Base-by-base conservation (phyloP, 2,113 vertebrate genomes). In the Pachypanchax playfairii region DNA sequence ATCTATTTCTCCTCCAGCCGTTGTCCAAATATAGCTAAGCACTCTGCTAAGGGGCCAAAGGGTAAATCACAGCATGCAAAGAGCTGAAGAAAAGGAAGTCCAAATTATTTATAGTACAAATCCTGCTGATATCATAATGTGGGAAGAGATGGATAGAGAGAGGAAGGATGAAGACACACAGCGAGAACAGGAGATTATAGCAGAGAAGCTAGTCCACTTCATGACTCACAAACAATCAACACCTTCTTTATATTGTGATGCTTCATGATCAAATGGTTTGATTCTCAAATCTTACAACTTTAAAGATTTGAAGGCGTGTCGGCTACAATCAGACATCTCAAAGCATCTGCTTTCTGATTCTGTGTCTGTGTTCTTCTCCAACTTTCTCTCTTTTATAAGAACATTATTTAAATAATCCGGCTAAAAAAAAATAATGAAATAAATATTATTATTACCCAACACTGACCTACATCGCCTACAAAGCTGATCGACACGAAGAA, bases 11-110 rank as follows among this genome's bases (percentile, higher is more conserved):
- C 75, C 44, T 61, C 58, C 68, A 61, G 67, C 62, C 58, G 10
- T 9, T 35, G 73, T 70, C 79, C 68, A 78, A 78, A 90, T 89
- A 89, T 86, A 91, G 84, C 80, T 38, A 36, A 49, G 20, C 69
- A 67, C 65, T 81, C 73, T 65, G 65, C 79, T 56, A 64, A 70
- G 31, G 61, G 84, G 74, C 82, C 65, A 87, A 83, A 87, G 83
- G 82, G 78, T 79, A 76, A 83, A 80, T 75, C 65, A 75, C 61
- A 83, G 56, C 79, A 78, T 68, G 65, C 55, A 82, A 75, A 80
- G 82, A 74, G 57, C 49, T 28, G 8, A 53, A 71, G 46, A 33
- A 64, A 53, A 44, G 35, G 47, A 0, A 52, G 26, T 28, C 11
- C 38, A 68, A 58, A 85, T 86, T 87, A 87, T 87, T 91, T 71